Evolutionary conservation across 1,140 invertebrate species (phyloP).

Genomic region (Lepidotrigona ventralis): DNA sequence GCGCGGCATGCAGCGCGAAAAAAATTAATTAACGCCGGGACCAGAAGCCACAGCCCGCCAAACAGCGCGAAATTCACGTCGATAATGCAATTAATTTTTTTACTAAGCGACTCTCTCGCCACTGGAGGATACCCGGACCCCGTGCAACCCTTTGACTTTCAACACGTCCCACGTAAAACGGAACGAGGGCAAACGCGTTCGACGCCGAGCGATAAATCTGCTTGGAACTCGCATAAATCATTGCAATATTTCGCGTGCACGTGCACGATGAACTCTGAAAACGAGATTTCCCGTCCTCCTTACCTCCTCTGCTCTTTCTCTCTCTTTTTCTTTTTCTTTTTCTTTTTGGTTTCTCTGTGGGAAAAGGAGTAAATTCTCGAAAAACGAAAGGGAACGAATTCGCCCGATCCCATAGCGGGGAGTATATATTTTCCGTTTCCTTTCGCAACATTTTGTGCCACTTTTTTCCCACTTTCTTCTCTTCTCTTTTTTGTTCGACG

Average conservation of each 20-base stretch:
- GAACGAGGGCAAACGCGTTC: neutral
- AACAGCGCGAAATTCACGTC: slow-evolving; percentile 33
- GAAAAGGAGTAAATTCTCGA: neutral
- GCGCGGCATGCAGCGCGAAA: neutral
- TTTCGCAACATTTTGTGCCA: too few relatives aligned
- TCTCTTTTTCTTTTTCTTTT: too few relatives aligned
- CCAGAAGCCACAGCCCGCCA: neutral
- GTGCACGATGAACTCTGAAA: slow-evolving; percentile 15
- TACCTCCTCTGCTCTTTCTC: neutral
- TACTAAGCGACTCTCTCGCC: neutral
- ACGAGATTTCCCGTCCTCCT: slow-evolving; percentile 2
- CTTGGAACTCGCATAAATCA: slow-evolving; percentile 30
- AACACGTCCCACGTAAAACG: slow-evolving; percentile 12
- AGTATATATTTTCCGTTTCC: neutral
- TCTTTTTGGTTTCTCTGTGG: too few relatives aligned
- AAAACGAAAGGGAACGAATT: neutral
- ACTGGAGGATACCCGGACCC: neutral
- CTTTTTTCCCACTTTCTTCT: too few relatives aligned
- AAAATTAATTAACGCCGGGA: slow-evolving; percentile 42
- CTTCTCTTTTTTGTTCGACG: neutral
- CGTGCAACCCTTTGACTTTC: slow-evolving; percentile 29
- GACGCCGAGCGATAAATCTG: slow-evolving; percentile 23
- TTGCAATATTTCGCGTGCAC: slow-evolving; percentile 18
- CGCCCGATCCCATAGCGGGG: neutral
- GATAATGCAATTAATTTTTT: slow-evolving; percentile 46